These are phyloP conservation scores for Mormyrus iriodes DNA, from an alignment of 2,113 vertebrate genomes.

Conservation along the genomic window DNA sequence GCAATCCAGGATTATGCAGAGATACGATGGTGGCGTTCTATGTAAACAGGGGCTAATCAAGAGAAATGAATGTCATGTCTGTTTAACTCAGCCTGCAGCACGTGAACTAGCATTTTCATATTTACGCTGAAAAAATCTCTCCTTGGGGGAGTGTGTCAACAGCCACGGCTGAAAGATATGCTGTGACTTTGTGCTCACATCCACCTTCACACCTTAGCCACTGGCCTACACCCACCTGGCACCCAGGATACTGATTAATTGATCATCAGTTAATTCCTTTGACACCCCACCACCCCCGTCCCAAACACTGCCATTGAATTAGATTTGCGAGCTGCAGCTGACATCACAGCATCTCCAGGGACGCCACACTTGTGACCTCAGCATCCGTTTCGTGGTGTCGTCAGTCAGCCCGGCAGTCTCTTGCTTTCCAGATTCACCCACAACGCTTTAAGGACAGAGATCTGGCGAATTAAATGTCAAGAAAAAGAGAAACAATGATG, in stretches of 20 bases:
- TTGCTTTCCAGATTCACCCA: not conserved
- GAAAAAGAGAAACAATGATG: not conserved
- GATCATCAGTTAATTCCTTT: conserved; percentile 6
- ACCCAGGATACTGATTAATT: not conserved
- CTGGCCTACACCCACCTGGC: conserved; percentile 2
- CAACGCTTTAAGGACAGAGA: not conserved
- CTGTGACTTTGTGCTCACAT: not conserved
- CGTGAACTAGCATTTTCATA: not conserved
- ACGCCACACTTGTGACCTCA: not conserved
- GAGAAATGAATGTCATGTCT: not conserved
- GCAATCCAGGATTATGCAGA: too few relatives aligned
- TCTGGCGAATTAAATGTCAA: not conserved
- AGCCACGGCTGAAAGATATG: not conserved
- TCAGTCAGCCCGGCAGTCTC: not conserved
- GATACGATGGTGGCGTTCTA: not conserved
- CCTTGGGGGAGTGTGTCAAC: not conserved
- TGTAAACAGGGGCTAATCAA: not conserved
- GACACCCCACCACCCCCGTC: not conserved
- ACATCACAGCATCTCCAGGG: not conserved
- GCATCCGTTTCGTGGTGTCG: not conserved
- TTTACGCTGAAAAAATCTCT: not conserved
- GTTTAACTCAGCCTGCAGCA: not conserved
- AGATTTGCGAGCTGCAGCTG: not conserved
- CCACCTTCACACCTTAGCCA: not conserved
- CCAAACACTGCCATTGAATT: not conserved